Percentiles rank a stretch among this genome's conserved stretches.
Conservation (phyloP, 2,888 invertebrate genomes). For the Epiblema foenella region DNA sequence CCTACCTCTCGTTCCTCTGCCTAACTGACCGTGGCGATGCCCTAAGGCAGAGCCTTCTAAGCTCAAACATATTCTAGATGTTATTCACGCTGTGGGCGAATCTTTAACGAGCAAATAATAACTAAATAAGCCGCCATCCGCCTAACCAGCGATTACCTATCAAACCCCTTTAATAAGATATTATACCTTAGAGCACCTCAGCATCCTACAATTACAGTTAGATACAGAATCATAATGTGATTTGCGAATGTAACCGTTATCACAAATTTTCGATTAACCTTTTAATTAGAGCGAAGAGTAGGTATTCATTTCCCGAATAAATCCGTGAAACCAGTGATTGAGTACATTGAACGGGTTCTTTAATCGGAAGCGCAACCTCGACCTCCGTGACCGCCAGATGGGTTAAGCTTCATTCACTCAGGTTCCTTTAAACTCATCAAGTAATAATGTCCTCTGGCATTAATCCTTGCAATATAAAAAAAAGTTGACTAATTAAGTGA, state of each 20-base stretch:
- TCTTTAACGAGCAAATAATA: conserved; percentile 47
- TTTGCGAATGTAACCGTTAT: conserved; percentile 30
- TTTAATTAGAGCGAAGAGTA: conserved; percentile 53
- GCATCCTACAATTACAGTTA: conserved; percentile 8
- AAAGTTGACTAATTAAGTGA: no score
- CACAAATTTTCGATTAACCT: conserved; percentile 21
- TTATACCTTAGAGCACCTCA: background rate
- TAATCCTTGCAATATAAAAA: no score
- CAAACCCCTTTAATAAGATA: conserved; percentile 23
- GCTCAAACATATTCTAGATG: conserved; percentile 32
- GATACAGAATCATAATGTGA: conserved; percentile 10
- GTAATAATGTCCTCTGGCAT: no score
- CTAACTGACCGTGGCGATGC: conserved; percentile 11
- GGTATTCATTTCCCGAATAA: conserved; percentile 50
- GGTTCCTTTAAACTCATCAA: background rate
- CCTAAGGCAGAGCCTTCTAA: conserved; percentile 14
- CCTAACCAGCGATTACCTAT: conserved; percentile 35
- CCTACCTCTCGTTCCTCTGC: background rate
- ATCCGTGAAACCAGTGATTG: conserved; percentile 19
- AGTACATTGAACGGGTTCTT: conserved; percentile 32
- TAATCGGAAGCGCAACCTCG: conserved; percentile 17
- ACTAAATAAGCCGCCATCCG: conserved; percentile 32
- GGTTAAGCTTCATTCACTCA: background rate
- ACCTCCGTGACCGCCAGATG: conserved; percentile 12
- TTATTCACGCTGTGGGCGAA: conserved; percentile 34